Evolutionary conservation across 1,140 invertebrate species (phyloP), one percentile per base, ranked within the genome.

Genomic region (Aphidius ervi): DNA sequence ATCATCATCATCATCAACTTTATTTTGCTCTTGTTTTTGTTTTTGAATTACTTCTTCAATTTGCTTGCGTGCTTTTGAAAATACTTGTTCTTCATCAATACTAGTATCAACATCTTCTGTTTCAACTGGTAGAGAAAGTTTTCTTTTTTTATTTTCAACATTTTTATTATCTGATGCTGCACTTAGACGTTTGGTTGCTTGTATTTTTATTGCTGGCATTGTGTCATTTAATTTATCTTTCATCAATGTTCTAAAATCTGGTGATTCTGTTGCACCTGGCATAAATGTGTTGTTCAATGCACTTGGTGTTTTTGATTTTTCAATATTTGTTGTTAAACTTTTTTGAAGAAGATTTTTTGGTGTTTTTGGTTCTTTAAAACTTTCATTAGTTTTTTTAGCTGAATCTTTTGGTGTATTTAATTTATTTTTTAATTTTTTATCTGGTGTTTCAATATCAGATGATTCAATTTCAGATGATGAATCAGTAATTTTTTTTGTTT

Each of bases 161-260:
- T 10, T 10, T 5, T 59, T 53, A 9, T 45, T 46, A 46, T 6
- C 52, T 56, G 10, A 20, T 47, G 31, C 63, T 63, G 55, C 43
- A 43, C 58, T 40, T 37, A 8, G 47, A 64, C 9, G 46, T n/a
- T 50, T 61, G 31, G 10, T 7, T 20, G 37, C 46, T 56, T 45
- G 6, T 5, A 64, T 50, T 56, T 66, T 68, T 16, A 70, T 57
- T 6, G 46, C 46, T 41, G 77, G 77, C 37, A 71, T 64, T 5
- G 67, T 70, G 1, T 75, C 72, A 47, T 75, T 77, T 37, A 79
- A 64, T 52, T 73, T 79, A 1, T 66, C 58, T 60, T 76, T 77
- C 46, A 66, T 74, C 6, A 78, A 54, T n/a, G 62, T 62, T 31
- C 70, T 73, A 3, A 69, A 71, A 20, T 55, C 60, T 9, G 73